Base-by-base conservation (phyloP, 2,113 vertebrate species). In the Brienomyrus longianalis region DNA sequence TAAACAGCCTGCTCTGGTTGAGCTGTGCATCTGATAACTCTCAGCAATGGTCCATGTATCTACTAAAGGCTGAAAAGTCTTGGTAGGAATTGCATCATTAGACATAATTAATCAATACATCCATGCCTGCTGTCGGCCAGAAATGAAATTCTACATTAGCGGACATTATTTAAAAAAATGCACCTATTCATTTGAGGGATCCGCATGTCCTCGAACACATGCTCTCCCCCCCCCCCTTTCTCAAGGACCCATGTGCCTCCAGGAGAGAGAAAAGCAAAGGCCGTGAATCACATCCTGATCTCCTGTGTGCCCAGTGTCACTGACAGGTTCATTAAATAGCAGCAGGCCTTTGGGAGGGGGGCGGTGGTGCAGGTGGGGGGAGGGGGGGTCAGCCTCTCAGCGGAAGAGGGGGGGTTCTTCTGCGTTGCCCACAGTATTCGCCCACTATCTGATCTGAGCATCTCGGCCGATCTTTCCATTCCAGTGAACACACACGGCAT, bases 311-410 rank as follows among this genome's bases (percentile, higher is more conserved):
- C 47, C 27, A 0, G 31, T 54, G 85, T 87, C 85, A 87, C 83
- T 50, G 83, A 54, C 50, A 87, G 51, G 85, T 87, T 87, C 48
- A 87, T 87, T 87, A 87, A 87, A 54, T 86, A 52, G 27, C 27
- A 51, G 11, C 31, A 35, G 85, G 45, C 83, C 21, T 47, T 48
- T 74, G 80, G 39, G 80, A 15, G 23, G 21, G n/a, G 62, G 8
- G n/a, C 8, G 48, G 48, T 1, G 48, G 48, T 50, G 56, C 23
- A 54, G 13, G 62, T 70, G 27, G 23, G 9, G 59, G 59, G 59
- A n/a, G 54, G 56, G 56, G 19, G 45, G 45, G 45, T 83, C 80
- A 84, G 39, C 15, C 8, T 48, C 21, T 5, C 70, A 5, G 21
- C 43, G 6, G 45, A 50, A 77, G 45, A n/a, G 43, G 11, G 47